Base-by-base conservation (phyloP, 2,888 invertebrate genomes). In the Exephanes ischioxanthus region DNA sequence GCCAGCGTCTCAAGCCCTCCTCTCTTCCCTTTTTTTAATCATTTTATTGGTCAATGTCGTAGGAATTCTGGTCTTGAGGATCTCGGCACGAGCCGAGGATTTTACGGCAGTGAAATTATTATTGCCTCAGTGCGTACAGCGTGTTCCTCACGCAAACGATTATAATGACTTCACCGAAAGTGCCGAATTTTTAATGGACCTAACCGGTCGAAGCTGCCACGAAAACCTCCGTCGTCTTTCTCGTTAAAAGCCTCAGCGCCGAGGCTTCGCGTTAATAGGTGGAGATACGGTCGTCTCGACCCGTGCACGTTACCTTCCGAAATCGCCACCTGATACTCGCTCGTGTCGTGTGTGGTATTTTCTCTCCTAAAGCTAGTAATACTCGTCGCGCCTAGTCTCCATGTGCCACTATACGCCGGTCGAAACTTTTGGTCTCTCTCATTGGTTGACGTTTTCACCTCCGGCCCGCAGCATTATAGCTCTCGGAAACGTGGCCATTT, bases 391-490 rank as follows among this genome's bases (percentile, higher is more conserved):
- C 55, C 63, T 78, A 67, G 78, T 68, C 72, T 63, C 72, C 45
- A 37, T 41, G 70, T 70, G 41, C 63, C 83, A 19, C 70, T 19
- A 58, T 66, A 55, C 53, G 48, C 63, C 55, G 16, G 7, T 37
- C 41, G 19, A 55, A 76, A 76, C 80, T 85, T 80, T 80, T 72
- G 76, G 63, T 66, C 72, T 37, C 55, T 86, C 80, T 77, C 83
- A 88, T 87, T 88, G 88, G 89, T 89, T 87, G 86, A 86, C 88
- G 88, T 88, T 91, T 90, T 89, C 91, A 88, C 86, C 63, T 80
- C 85, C 53, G 89, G 90, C 89, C 89, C 86, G 89, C 89, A 92
- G 91, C 90, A 92, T 92, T 92, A 92, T 92, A 92, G 92, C 88
- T 78, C 86, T 83, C 19, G 83, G 73, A 83, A 73, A 68, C 63